Conservation (phyloP, 2,888 invertebrate genomes). For the Drosophila melanocephala region DNA sequence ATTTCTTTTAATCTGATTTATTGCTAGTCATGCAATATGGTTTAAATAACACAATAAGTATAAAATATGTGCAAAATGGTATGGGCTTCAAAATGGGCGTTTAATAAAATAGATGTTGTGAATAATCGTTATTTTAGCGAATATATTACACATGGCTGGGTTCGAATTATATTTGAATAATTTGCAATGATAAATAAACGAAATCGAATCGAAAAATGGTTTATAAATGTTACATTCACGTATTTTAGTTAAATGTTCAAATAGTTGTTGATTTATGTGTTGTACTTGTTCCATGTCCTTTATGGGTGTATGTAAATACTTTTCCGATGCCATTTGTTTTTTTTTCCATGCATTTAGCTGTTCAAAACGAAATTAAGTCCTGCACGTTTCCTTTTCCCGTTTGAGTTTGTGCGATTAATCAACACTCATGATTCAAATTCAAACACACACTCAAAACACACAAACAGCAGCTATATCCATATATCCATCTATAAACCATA, state of each 20-base stretch:
- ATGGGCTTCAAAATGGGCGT: neutral
- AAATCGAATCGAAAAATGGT: neutral
- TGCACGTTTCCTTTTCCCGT: slow-evolving; percentile 25
- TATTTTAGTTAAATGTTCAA: slow-evolving; percentile 9
- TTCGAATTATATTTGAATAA: slow-evolving; percentile 21
- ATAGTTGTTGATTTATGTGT: slow-evolving; percentile 19
- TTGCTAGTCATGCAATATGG: neutral
- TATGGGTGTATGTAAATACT: slow-evolving; percentile 14
- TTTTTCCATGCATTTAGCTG: slow-evolving; percentile 21
- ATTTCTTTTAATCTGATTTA: slow-evolving; percentile 3
- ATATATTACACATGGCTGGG: slow-evolving; percentile 19
- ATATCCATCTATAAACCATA: slow-evolving; percentile 19
- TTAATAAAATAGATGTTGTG: neutral
- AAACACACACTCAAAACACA: slow-evolving; percentile 1
- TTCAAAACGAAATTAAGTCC: slow-evolving; percentile 12
- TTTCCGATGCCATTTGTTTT: slow-evolving; percentile 17
- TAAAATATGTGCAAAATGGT: slow-evolving; percentile 4
- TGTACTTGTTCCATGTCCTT: slow-evolving; percentile 14
- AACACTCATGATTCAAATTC: slow-evolving; percentile 7
- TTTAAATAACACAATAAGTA: slow-evolving; percentile 17
- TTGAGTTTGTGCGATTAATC: slow-evolving; percentile 11
- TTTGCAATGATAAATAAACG: slow-evolving; percentile 26
- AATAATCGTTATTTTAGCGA: slow-evolving; percentile 16
- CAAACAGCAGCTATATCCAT: neutral
- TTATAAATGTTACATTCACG: neutral